Evolutionary conservation across 2,113 vertebrate genomes (phyloP).

Genomic region (Elephantulus edwardii): DNA sequence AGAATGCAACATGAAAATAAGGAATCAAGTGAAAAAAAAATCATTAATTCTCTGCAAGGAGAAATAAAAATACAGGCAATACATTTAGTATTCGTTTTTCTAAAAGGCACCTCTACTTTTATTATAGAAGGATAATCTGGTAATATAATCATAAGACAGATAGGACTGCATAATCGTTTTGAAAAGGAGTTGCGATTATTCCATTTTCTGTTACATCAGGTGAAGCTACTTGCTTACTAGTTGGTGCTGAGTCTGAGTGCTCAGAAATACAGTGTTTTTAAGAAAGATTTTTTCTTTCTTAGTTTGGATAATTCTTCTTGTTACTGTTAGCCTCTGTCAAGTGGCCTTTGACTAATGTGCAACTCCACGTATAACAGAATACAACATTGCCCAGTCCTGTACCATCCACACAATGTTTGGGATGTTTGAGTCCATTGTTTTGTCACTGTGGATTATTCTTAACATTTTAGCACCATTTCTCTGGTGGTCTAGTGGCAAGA

Average conservation of each 20-base stretch:
- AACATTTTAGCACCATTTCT: background rate
- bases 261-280: conserved; percentile 21
- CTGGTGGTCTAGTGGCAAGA: too few species aligned
- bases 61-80: background rate
- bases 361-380: background rate
- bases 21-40: conserved; percentile 30
- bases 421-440: too few species aligned
- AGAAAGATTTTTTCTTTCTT: background rate
- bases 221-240: conserved; percentile 6
- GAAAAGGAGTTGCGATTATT: background rate
- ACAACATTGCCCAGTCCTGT: too few species aligned
- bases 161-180: background rate
- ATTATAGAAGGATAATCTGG: background rate
- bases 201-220: background rate
- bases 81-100: conserved; percentile 10
- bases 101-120: conserved; percentile 4
- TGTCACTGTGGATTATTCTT: too few species aligned
- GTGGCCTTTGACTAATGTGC: background rate
- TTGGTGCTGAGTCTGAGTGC: conserved; percentile 23
- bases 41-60: conserved; percentile 13
- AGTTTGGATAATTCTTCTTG: background rate
- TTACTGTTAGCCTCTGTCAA: background rate
- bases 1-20: conserved; percentile 20
- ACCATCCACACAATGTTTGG: too few species aligned
- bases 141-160: background rate